These are phyloP conservation scores for Melanotaenia trifasciata DNA, from an alignment of 2,797 vertebrate genomes.

Conservation along the genomic window DNA sequence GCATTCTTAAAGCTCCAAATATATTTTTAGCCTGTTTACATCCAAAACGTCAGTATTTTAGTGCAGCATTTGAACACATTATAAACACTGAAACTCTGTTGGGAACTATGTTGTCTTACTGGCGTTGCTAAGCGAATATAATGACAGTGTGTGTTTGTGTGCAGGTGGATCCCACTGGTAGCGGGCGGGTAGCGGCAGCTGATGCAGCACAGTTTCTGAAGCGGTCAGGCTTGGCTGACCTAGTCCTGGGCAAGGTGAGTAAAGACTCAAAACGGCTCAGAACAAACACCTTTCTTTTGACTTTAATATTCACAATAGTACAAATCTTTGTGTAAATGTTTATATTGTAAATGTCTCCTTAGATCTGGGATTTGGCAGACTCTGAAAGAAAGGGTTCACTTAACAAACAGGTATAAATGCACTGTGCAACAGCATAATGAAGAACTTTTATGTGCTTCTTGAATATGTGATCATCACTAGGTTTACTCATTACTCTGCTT, in stretches of 20 bases:
- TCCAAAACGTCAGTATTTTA: slow-evolving; percentile 1
- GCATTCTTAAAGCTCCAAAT: background rate
- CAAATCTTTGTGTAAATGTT: slow-evolving; percentile 29
- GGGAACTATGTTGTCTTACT: slow-evolving; percentile 4
- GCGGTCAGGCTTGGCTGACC: slow-evolving; percentile 93
- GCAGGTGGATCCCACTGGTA: slow-evolving; percentile 90
- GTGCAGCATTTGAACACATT: background rate
- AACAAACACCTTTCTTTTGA: background rate
- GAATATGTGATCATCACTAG: background rate
- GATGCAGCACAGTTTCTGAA: slow-evolving; percentile 97
- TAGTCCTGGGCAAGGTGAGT: slow-evolving; percentile 94
- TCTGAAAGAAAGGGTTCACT: slow-evolving; percentile 94
- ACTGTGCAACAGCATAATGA: background rate
- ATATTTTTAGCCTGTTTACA: background rate
- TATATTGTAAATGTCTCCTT: slow-evolving; percentile 52
- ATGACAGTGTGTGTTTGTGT: slow-evolving; percentile 6
- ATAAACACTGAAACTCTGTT: slow-evolving; percentile 6
- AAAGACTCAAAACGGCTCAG: background rate
- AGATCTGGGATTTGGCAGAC: slow-evolving; percentile 99
- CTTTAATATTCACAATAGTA: background rate
- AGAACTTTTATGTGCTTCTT: background rate
- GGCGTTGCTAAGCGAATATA: background rate
- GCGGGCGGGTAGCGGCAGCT: slow-evolving; percentile 91
- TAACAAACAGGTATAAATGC: slow-evolving; percentile 91
- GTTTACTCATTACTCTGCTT: background rate